Evolutionary conservation across 2,797 vertebrate genomes (phyloP).

Genomic region (Tokudaia tokunoshimensis): DNA sequence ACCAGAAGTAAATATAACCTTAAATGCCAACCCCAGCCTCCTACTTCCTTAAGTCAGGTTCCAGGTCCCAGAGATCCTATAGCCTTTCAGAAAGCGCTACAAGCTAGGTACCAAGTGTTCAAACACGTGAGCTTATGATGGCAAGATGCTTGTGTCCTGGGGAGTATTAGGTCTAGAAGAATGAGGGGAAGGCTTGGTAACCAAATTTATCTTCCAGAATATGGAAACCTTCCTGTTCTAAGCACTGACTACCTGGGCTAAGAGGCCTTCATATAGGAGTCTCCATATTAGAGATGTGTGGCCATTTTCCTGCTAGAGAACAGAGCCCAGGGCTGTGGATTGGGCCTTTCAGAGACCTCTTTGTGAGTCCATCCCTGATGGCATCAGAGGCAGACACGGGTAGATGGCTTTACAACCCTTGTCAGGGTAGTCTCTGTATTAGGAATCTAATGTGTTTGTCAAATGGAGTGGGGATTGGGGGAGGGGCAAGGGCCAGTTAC

Average conservation of each 20-base stretch:
- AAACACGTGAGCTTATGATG: not conserved
- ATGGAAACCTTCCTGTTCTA: not conserved
- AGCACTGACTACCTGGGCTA: rapidly evolving
- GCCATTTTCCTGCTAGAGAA: not conserved
- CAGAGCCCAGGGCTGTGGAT: not conserved
- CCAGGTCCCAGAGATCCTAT: not conserved
- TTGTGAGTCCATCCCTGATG: not conserved
- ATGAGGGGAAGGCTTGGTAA: rapidly evolving
- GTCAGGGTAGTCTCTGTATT: not conserved
- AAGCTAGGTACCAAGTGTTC: not conserved
- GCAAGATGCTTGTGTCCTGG: not conserved
- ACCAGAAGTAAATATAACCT: not conserved
- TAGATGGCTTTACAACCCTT: not conserved
- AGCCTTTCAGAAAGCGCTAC: not conserved
- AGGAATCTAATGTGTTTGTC: not conserved
- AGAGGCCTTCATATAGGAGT: rapidly evolving
- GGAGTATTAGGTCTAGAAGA: not conserved
- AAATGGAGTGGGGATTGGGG: not conserved
- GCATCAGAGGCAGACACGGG: not conserved
- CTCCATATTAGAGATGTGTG: not conserved
- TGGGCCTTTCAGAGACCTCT: not conserved
- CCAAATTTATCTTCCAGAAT: not conserved
- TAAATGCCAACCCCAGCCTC: no score
- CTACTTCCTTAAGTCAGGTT: not conserved
- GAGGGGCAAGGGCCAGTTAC: not conserved